Evolutionary conservation across 2,888 invertebrate genomes (phyloP).

Genomic region (Spilosoma lubricipeda): DNA sequence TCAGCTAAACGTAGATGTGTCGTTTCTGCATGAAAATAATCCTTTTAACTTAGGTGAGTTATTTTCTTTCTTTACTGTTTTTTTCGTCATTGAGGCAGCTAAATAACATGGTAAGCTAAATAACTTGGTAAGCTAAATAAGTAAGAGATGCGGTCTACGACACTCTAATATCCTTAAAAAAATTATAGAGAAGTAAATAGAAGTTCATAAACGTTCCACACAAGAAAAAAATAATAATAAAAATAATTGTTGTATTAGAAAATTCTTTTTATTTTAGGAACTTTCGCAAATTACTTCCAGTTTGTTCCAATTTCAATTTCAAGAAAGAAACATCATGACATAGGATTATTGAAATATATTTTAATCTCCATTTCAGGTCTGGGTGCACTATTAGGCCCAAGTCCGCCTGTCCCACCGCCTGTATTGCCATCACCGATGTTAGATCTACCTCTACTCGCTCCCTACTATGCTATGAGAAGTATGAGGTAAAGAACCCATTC

Average conservation of each 20-base stretch:
- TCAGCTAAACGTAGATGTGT: conserved; percentile 79
- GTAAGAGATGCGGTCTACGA: too few relatives aligned
- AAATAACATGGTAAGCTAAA: too few relatives aligned
- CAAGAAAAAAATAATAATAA: too few relatives aligned
- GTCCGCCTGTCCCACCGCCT: conserved; percentile 74
- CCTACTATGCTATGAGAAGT: conserved; percentile 80
- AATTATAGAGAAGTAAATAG: too few relatives aligned
- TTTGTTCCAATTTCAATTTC: too few relatives aligned
- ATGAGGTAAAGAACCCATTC: conserved; percentile 67
- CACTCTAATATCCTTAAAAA: too few relatives aligned
- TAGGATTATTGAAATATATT: not conserved
- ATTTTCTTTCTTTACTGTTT: not conserved
- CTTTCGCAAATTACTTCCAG: too few relatives aligned
- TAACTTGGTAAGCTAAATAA: not conserved
- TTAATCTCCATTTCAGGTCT: conserved; percentile 59
- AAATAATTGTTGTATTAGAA: too few relatives aligned
- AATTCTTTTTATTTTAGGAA: too few relatives aligned
- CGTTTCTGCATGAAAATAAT: conserved; percentile 78
- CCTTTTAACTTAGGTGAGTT: conserved; percentile 79
- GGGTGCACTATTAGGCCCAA: conserved; percentile 75
- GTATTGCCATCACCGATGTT: conserved; percentile 78
- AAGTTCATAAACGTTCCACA: too few relatives aligned
- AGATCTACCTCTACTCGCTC: conserved; percentile 76
- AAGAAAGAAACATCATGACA: too few relatives aligned
- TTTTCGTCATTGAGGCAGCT: too few relatives aligned